These are phyloP conservation scores for Urosaurus nigricauda DNA, from an alignment of 2,797 vertebrate species.

Conservation along the genomic window DNA sequence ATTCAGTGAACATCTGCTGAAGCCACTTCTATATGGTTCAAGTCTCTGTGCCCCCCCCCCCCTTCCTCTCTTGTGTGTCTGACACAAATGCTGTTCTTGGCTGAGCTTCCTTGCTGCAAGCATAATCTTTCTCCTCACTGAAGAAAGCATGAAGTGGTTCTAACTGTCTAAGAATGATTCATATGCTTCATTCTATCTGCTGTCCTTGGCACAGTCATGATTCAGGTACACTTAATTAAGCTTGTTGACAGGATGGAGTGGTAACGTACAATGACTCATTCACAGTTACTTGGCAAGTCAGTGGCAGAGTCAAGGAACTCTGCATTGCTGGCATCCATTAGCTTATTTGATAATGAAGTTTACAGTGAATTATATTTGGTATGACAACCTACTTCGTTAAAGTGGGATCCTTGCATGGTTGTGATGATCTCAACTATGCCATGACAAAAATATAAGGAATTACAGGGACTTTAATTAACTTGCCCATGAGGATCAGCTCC, in stretches of 20 bases:
- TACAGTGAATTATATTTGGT: neutral
- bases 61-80: neutral
- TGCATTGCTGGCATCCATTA: conserved; percentile 13
- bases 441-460: neutral
- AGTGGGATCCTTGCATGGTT: neutral
- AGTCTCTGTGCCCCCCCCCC: neutral
- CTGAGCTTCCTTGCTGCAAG: neutral
- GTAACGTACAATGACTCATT: conserved; percentile 15
- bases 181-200: conserved; percentile 11
- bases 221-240: conserved; percentile 25
- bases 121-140: neutral
- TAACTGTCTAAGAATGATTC: conserved; percentile 25
- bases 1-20: neutral
- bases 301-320: neutral
- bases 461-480: neutral
- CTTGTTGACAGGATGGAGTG: conserved; percentile 13
- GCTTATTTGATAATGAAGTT: neutral
- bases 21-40: neutral
- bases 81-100: neutral
- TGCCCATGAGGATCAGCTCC: neutral
- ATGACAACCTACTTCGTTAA: neutral
- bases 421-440: neutral
- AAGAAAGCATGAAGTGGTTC: neutral
- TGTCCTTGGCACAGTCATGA: conserved; percentile 1
- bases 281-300: neutral